Percentiles rank a stretch among this genome's conserved stretches.
These are phyloP conservation scores for Callaeas wilsoni DNA, from an alignment of 2,113 vertebrate species.

Conservation along the genomic window DNA sequence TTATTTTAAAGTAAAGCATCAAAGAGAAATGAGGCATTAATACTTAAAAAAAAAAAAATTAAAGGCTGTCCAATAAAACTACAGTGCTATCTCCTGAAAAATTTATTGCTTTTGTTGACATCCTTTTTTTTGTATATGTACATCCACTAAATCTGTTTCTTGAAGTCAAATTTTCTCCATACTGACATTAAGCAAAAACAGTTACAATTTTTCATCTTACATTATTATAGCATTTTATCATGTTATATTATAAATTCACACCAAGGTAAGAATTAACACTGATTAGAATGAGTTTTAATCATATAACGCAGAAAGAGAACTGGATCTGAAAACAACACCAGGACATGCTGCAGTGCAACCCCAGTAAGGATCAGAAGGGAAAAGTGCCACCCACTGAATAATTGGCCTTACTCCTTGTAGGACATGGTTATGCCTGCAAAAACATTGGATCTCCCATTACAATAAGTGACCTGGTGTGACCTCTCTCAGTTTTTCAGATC, in stretches of 20 bases:
- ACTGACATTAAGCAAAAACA: not conserved
- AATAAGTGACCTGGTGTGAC: not conserved
- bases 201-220: not conserved
- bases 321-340: not conserved
- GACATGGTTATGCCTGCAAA: not conserved
- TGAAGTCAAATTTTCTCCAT: not conserved
- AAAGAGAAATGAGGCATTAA: not conserved
- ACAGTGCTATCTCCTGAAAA: not conserved
- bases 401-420: not conserved
- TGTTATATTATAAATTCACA: not conserved
- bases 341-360: not conserved
- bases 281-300: not conserved
- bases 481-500: not conserved
- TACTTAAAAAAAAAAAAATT: not conserved
- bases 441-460: not conserved
- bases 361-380: not conserved
- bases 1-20: not conserved
- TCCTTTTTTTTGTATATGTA: not conserved
- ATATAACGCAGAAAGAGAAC: not conserved
- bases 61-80: not conserved
- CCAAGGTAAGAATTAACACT: not conserved
- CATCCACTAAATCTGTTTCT: not conserved
- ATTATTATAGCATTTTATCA: not conserved
- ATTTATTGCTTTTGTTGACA: not conserved
- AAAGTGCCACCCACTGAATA: not conserved